These are phyloP conservation scores for Mohoua ochrocephala DNA, from an alignment of 2,113 vertebrate species.

Conservation along the genomic window DNA sequence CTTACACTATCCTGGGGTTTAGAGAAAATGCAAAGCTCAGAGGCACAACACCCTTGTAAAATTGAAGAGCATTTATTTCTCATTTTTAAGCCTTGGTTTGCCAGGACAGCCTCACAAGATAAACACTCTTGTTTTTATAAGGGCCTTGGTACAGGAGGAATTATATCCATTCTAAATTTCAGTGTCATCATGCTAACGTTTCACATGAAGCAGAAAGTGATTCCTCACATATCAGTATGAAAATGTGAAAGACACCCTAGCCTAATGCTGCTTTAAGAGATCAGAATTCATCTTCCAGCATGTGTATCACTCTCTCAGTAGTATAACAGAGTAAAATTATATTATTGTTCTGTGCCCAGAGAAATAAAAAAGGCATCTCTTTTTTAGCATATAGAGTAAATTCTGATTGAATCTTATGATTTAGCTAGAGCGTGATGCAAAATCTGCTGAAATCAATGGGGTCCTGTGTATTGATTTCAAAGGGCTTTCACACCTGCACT, in stretches of 20 bases:
- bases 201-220: constrained; percentile 21
- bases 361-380: neutral
- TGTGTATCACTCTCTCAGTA: neutral
- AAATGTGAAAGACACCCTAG: neutral
- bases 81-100: constrained; percentile 11
- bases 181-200: neutral
- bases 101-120: constrained; percentile 14
- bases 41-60: neutral
- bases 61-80: constrained; percentile 2
- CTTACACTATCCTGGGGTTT: neutral
- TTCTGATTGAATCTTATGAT: neutral
- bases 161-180: neutral
- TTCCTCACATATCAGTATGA: neutral
- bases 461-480: neutral
- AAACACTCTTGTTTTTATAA: constrained; percentile 2
- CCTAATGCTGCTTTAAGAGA: constrained; percentile 2
- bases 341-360: neutral
- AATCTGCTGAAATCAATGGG: neutral
- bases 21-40: neutral
- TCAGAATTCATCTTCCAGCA: constrained; percentile 4
- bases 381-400: neutral
- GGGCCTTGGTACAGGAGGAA: neutral
- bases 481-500: neutral
- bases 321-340: neutral
- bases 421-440: neutral